Conservation (phyloP, 2,888 invertebrate species). For the Morpho achilles region DNA sequence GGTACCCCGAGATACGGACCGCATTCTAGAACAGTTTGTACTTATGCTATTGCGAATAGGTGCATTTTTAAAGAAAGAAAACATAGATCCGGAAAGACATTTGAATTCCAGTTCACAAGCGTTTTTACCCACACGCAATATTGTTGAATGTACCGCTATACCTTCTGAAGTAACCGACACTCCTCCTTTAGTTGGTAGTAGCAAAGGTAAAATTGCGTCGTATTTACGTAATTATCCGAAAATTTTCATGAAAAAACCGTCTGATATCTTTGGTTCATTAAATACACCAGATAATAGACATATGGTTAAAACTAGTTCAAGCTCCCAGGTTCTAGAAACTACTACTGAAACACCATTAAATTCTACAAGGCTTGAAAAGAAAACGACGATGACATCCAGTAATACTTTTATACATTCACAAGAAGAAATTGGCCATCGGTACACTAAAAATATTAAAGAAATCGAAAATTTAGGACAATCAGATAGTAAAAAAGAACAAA, state of each 20-base stretch:
- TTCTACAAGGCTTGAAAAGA: background rate
- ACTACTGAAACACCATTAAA: slow-evolving; percentile 11
- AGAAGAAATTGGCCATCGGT: slow-evolving; percentile 1
- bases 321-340: slow-evolving; percentile 10
- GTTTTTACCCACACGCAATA: slow-evolving; percentile 18
- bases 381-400: background rate
- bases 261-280: slow-evolving; percentile 33
- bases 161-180: slow-evolving; percentile 46
- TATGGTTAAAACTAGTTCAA: slow-evolving; percentile 2
- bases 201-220: slow-evolving; percentile 47
- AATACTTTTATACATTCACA: slow-evolving; percentile 10
- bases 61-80: slow-evolving; percentile 46
- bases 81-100: slow-evolving; percentile 31
- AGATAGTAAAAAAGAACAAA: slow-evolving; percentile 3
- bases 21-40: slow-evolving; percentile 65
- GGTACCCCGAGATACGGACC: slow-evolving; percentile 59
- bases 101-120: slow-evolving; percentile 30
- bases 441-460: background rate
- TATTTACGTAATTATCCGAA: slow-evolving; percentile 64
- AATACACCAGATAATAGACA: slow-evolving; percentile 21
- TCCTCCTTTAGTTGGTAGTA: slow-evolving; percentile 49
- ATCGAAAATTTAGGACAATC: slow-evolving; percentile 2
- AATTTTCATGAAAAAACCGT: slow-evolving; percentile 59
- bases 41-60: slow-evolving; percentile 61
- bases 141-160: slow-evolving; percentile 29